Conservation (phyloP, 2,888 invertebrate species). For the Eristalis arbustorum region DNA sequence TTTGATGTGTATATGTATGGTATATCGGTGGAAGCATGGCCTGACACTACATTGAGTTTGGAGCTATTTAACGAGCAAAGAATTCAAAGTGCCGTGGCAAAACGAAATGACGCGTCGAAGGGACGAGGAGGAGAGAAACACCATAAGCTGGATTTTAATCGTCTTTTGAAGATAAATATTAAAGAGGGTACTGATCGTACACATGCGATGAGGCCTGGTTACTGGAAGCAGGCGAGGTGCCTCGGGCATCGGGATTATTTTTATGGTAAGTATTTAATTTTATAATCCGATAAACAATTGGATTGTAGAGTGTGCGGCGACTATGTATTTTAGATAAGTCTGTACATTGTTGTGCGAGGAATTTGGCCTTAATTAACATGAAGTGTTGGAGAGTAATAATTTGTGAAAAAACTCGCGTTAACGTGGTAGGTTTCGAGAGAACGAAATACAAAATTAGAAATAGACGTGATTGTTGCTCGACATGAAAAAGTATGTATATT, state of each 20-base stretch:
- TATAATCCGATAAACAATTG: constrained; percentile 69
- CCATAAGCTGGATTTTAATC: constrained; percentile 68
- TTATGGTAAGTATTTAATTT: constrained; percentile 69
- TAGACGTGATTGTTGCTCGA: too few relatives aligned
- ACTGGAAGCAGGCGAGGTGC: background rate
- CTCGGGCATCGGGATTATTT: constrained; percentile 32
- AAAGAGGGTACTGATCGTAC: constrained; percentile 29
- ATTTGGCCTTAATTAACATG: constrained; percentile 61
- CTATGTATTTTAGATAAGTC: constrained; percentile 58
- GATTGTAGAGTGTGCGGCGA: constrained; percentile 42
- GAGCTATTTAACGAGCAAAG: constrained; percentile 50
- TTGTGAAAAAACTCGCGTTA: background rate
- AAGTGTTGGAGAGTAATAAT: constrained; percentile 54
- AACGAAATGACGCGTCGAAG: background rate
- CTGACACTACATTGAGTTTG: constrained; percentile 39
- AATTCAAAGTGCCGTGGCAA: constrained; percentile 34
- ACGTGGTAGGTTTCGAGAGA: background rate
- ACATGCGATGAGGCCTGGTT: constrained; percentile 8
- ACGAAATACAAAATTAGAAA: too few relatives aligned
- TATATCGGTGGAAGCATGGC: constrained; percentile 14
- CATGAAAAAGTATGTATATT: too few relatives aligned
- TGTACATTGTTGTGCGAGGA: constrained; percentile 44
- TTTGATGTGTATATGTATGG: background rate
- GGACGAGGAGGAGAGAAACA: background rate
- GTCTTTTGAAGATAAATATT: constrained; percentile 64